Percentiles rank a stretch among this genome's conserved stretches.
Conservation (phyloP, 2,888 invertebrate species). For the Adelphocoris suturalis region DNA sequence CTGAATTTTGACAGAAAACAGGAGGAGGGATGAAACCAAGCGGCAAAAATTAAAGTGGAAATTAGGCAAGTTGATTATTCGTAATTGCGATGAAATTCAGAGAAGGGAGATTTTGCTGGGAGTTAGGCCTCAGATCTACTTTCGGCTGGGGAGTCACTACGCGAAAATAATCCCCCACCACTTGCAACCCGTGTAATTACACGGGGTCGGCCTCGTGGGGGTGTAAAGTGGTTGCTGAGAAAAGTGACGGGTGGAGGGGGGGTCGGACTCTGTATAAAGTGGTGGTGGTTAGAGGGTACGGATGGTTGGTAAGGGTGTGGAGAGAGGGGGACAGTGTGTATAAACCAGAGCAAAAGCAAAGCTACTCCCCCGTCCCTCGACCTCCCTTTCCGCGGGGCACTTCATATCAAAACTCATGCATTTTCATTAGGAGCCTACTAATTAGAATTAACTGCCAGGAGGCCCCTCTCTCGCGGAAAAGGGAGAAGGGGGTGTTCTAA, state of each 20-base stretch:
- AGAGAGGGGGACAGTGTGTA: conserved; percentile 35
- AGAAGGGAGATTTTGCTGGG: neutral
- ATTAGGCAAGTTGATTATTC: neutral
- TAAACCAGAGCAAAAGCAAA: conserved; percentile 71
- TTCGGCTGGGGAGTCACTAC: neutral
- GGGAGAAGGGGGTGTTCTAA: neutral
- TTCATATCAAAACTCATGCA: conserved; percentile 75
- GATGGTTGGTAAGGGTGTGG: conserved; percentile 3
- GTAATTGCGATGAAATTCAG: neutral
- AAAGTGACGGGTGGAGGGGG: neutral
- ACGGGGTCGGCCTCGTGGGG: neutral
- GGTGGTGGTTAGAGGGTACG: neutral
- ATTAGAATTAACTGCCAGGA: conserved; percentile 72
- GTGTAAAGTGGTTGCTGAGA: neutral
- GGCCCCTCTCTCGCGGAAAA: conserved; percentile 47
- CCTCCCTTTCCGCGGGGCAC: conserved; percentile 54
- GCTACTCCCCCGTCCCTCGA: neutral
- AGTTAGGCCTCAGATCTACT: neutral
- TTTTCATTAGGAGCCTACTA: conserved; percentile 73
- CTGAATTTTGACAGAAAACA: too few species aligned
- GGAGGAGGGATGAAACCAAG: neutral
- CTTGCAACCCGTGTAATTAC: neutral
- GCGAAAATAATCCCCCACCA: neutral
- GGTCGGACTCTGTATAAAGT: neutral
- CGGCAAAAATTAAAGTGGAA: neutral